These are phyloP conservation scores for Scotopteryx bipunctaria DNA, from an alignment of 2,888 invertebrate species.

Conservation along the genomic window DNA sequence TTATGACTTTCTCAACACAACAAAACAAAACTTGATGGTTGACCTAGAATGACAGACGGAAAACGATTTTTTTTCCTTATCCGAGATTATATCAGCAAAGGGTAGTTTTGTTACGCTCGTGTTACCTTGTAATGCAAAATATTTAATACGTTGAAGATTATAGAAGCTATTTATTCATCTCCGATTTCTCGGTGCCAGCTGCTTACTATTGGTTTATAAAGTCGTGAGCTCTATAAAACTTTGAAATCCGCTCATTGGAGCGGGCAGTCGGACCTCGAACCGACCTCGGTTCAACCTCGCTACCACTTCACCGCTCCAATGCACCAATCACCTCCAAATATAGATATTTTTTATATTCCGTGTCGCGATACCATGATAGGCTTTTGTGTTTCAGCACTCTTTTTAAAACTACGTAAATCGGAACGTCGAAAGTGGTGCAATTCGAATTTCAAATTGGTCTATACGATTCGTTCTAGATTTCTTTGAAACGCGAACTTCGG, in stretches of 20 bases:
- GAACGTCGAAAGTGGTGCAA: constrained; percentile 52
- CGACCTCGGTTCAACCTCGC: constrained; percentile 74
- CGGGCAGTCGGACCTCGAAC: constrained; percentile 56
- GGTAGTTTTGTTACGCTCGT: too few relatives aligned
- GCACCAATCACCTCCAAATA: constrained; percentile 73
- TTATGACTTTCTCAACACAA: too few relatives aligned
- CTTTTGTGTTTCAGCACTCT: constrained; percentile 41
- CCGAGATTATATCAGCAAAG: too few relatives aligned
- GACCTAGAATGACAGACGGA: too few relatives aligned
- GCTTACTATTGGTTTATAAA: constrained; percentile 14
- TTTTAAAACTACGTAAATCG: constrained; percentile 43
- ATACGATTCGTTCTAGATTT: constrained; percentile 41
- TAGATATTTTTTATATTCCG: constrained; percentile 65
- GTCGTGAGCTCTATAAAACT: constrained; percentile 47
- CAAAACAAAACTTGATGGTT: too few relatives aligned
- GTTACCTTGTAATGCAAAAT: too few relatives aligned
- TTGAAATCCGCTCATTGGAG: constrained; percentile 39
- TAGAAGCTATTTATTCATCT: too few relatives aligned
- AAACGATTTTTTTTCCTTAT: too few relatives aligned
- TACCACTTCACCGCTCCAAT: constrained; percentile 66
- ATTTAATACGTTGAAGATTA: too few relatives aligned
- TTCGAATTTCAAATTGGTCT: constrained; percentile 48
- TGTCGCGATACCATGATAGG: constrained; percentile 54
- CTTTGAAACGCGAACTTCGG: constrained; percentile 27
- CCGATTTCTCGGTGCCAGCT: neutral